Conservation (phyloP, 2,797 vertebrate genomes). For the Eremophila alpestris region DNA sequence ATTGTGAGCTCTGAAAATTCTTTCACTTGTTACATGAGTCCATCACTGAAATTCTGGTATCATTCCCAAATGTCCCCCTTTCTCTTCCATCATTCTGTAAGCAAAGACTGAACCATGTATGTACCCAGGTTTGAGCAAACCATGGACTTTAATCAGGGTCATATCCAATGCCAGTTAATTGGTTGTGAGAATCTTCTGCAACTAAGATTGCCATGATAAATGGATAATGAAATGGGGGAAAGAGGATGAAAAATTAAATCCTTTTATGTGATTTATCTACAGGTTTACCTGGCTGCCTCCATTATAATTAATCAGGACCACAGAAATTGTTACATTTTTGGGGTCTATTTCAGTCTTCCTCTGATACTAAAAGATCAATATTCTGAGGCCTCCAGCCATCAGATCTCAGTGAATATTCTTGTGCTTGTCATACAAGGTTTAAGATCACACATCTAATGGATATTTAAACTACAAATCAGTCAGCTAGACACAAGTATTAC, state of each 20-base stretch:
- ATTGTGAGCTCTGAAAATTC: background rate
- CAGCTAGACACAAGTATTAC: accelerated
- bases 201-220: background rate
- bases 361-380: background rate
- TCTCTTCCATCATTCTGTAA: background rate
- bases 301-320: background rate
- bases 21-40: background rate
- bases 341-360: background rate
- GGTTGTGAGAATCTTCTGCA: background rate
- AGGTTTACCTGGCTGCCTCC: background rate
- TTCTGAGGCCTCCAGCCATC: background rate
- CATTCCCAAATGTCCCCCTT: background rate
- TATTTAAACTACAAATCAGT: background rate
- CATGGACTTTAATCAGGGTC: background rate
- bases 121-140: background rate
- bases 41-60: background rate
- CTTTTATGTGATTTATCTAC: background rate
- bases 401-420: background rate
- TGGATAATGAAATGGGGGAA: background rate
- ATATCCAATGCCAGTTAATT: background rate
- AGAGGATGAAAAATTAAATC: background rate
- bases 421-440: background rate
- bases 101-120: background rate
- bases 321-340: background rate
- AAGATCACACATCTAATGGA: background rate